Base-by-base conservation (phyloP, 2,113 vertebrate species). In the Labeo catla region DNA sequence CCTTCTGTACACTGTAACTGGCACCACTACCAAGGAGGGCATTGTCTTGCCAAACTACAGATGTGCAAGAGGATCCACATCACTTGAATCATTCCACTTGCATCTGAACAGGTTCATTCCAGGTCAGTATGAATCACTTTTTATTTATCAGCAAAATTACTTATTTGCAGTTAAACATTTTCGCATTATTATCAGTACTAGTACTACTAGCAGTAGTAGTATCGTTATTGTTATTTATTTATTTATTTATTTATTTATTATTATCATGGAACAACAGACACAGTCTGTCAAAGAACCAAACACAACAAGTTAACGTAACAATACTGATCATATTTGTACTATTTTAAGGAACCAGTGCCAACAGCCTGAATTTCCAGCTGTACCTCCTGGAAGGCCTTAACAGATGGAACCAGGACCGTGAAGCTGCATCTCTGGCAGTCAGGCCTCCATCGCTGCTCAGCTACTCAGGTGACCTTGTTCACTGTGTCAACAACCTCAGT, bases 381-480 rank as follows among this genome's bases (percentile, higher is more conserved):
- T 85, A 85, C 66, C 77, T 86, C 36, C 49, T 86, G 78, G 85
- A 79, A 52, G 45, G 84, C 45, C 84, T 79, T 4, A 70, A 78
- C 59, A 85, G 84, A 65, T 85, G 76, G 84, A 86, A 86, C 11
- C 76, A 79, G 84, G 61, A 57, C 45, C 74, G 76, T 45, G 4
- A 45, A 73, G 39, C 39, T 16, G 70, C 70, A 73, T 47, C 39
- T 16, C 39, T 45, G 39, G 70, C 19, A 45, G 39, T 19, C 70
- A 21, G 21, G 59, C n/a, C 21, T 63, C 59, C n/a, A 63, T 63
- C 59, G 1, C 59, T 63, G 59, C 59, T 63, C n/a, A 63, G n/a
- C 59, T 63, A 63, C 59, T 63, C 59, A 4, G 59, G 59, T 4
- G n/a, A 63, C n/a, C 59, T 23, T 23, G 59, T 63, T 23, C 59